phyloP scores from a whole-genome alignment of 2,888 invertebrate genomes.

The Drosophila anomelani region DNA sequence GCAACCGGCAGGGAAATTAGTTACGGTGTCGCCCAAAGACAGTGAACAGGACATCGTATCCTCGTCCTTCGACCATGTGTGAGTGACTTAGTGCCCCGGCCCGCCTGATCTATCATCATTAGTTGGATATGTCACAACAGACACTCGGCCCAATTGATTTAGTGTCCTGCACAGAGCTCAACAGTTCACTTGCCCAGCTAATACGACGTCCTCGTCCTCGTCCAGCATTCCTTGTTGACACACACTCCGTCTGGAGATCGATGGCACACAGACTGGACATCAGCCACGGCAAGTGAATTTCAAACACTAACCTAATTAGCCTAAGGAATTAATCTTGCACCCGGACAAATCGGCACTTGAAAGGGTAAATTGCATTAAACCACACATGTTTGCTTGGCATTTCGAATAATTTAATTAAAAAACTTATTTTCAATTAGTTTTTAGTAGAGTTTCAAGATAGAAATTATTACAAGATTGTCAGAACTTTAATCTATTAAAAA shows the following conservation, averaged over 20 bases:
- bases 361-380: background rate
- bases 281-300: conserved; percentile 22
- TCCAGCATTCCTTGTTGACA: conserved; percentile 22
- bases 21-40: conserved; percentile 72
- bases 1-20: conserved; percentile 65
- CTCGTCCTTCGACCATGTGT: conserved; percentile 30
- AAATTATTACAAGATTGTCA: too few relatives aligned
- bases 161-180: conserved; percentile 53
- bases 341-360: conserved; percentile 9
- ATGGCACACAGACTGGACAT: conserved; percentile 18
- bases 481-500: too few relatives aligned
- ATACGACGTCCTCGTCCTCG: conserved; percentile 1
- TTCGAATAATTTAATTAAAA: background rate
- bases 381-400: background rate
- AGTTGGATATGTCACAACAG: conserved; percentile 70
- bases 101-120: conserved; percentile 76
- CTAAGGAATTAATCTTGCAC: conserved; percentile 16
- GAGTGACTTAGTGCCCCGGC: conserved; percentile 54
- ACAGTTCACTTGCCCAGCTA: conserved; percentile 40
- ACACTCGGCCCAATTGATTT: conserved; percentile 78
- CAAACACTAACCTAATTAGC: conserved; percentile 33
- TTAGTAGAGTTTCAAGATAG: background rate
- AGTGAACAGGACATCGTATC: conserved; percentile 11
- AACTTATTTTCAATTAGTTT: background rate
- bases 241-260: conserved; percentile 24